Base-by-base conservation (phyloP, 2,888 invertebrate species). In the Ochropleura leucogaster region DNA sequence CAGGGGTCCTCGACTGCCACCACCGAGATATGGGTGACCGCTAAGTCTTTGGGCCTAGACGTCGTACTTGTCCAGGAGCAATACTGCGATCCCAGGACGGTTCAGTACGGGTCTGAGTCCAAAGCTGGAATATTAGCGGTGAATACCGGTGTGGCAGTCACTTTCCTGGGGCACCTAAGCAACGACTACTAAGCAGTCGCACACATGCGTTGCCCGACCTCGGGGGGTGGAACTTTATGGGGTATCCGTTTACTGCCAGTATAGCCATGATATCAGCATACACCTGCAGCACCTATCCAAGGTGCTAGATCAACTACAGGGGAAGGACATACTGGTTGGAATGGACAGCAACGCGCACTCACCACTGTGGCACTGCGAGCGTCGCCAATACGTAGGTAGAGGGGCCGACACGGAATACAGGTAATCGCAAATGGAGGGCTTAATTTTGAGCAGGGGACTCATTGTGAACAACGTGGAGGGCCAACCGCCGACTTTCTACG, bases 291-390 rank as follows among this genome's bases (percentile, higher is more conserved):
- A 87, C 30, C 70, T 89, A 8, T 81, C 77, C 0, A 3, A 3
- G 0, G 80, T 87, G 0, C 53, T 89, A 16, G 16, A 69, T 0
- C 46, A 18, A 0, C 70, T 89, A 0, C 10, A 53, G 0, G 87
- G 87, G 0, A 63, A 16, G 4, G 51, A 14, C 0, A 46, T 88
- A 0, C 0, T 89, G 0, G 53, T 90, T 0, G 76, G 88, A 0
- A 77, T 76, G 0, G 89, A 90, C 69, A 53, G 51, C 10, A 90
- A 90, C 53, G 79, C 88, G 0, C 88, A 89, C 74, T 90, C 90
- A 0, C 88, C 88, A 0, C 18, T 88, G 68, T 90, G 88, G 88
- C 70, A 79, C 65, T 85, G 87, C 6, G 40, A 51, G 1, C 30
- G 47, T 0, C 55, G 72, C 0, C 88, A 88, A 16, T 86, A 78